A percentile compares a stretch with the other conserved stretches of the same genome.
Conservation (phyloP, 2,797 vertebrate species). For the Lacerta viridis region DNA sequence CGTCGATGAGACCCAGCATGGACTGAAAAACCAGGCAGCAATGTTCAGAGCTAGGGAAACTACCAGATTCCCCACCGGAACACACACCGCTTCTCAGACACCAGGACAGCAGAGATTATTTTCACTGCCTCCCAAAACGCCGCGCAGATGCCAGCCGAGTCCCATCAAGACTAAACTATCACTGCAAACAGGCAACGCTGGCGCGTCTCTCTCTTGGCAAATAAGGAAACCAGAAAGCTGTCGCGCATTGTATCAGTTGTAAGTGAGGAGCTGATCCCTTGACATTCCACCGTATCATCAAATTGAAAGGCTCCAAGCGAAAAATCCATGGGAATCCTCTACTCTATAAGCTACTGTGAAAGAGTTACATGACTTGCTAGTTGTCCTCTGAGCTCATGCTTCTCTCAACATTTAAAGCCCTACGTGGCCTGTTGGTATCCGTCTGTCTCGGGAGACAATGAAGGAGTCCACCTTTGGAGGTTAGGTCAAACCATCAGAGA, state of each 20-base stretch:
- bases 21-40: accelerated
- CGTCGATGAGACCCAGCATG: accelerated
- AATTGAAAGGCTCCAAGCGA: not conserved
- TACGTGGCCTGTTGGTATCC: no score
- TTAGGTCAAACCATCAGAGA: no score
- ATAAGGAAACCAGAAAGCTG: accelerated
- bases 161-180: not conserved
- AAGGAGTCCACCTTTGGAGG: no score
- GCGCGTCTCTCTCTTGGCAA: not conserved
- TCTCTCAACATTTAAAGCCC: no score
- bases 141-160: not conserved
- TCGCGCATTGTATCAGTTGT: not conserved
- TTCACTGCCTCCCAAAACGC: not conserved
- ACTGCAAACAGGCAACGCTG: not conserved
- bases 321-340: not conserved
- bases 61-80: not conserved
- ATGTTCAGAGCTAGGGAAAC: accelerated
- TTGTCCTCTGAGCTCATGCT: no score
- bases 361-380: no score
- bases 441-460: no score
- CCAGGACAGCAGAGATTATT: accelerated
- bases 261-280: not conserved
- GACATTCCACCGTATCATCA: accelerated
- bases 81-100: not conserved
- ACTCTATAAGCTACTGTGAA: not conserved